Percentiles rank a stretch among this genome's conserved stretches.
These are phyloP conservation scores for Catharus bicknelli DNA, from an alignment of 2,113 vertebrate genomes.

Conservation along the genomic window DNA sequence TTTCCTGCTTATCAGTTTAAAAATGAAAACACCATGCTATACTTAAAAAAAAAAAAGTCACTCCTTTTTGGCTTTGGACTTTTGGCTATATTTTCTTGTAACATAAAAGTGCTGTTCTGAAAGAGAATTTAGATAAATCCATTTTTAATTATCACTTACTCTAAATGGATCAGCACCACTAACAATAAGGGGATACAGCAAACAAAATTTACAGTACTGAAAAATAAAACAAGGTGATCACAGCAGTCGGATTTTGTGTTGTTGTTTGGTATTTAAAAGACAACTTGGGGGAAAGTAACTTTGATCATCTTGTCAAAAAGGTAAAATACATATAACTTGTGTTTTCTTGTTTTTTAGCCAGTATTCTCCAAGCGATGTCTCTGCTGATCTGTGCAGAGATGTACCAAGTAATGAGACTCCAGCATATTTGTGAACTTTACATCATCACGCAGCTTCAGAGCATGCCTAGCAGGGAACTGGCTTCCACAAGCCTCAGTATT, in stretches of 20 bases:
- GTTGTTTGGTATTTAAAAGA: not conserved
- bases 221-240: not conserved
- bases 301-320: not conserved
- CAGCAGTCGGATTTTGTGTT: not conserved
- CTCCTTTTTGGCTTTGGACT: not conserved
- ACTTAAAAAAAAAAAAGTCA: accelerated
- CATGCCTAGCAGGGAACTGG: conserved; percentile 94
- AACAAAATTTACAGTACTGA: not conserved
- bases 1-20: not conserved
- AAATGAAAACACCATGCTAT: accelerated
- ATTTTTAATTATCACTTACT: not conserved
- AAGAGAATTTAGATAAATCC: not conserved
- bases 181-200: not conserved
- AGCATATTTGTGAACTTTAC: conserved; percentile 94
- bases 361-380: conserved; percentile 95
- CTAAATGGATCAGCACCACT: not conserved
- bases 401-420: conserved; percentile 95
- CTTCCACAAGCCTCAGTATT: conserved; percentile 88
- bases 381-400: conserved; percentile 96
- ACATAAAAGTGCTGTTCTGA: not conserved
- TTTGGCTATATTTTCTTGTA: not conserved
- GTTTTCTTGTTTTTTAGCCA: conserved; percentile 74
- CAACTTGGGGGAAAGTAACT: not conserved
- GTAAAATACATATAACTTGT: not conserved
- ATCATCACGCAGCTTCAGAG: conserved; percentile 94